These are phyloP conservation scores for Eurosta solidaginis DNA, from an alignment of 1,140 invertebrate genomes.

Conservation along the genomic window DNA sequence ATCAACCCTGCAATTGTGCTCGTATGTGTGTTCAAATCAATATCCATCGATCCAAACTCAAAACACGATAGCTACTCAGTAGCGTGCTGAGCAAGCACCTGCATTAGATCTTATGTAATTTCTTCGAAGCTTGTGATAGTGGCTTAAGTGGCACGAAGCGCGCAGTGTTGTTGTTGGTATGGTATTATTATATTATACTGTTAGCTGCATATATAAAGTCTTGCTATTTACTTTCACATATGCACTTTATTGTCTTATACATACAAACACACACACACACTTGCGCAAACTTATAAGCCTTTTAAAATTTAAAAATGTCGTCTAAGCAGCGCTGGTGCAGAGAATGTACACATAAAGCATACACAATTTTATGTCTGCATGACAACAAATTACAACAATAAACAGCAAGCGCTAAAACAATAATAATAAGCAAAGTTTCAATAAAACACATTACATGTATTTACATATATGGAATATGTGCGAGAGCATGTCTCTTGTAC, in stretches of 20 bases:
- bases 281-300: neutral
- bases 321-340: neutral
- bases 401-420: neutral
- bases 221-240: constrained; percentile 10
- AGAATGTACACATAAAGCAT: neutral
- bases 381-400: neutral
- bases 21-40: neutral
- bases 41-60: neutral
- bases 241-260: constrained; percentile 7
- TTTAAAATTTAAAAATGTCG: constrained; percentile 21
- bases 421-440: constrained; percentile 8
- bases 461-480: neutral
- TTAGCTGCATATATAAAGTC: neutral
- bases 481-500: neutral
- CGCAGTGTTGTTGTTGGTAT: neutral
- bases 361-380: neutral
- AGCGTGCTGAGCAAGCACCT: neutral
- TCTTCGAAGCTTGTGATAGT: neutral
- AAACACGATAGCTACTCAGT: neutral
- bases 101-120: neutral
- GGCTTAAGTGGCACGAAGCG: neutral
- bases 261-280: neutral
- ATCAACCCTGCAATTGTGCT: neutral
- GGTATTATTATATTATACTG: neutral
- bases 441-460: neutral